Percentiles rank a stretch among this genome's conserved stretches.
These are phyloP conservation scores for Dryococelus australis DNA, from an alignment of 2,888 invertebrate species.

Conservation along the genomic window DNA sequence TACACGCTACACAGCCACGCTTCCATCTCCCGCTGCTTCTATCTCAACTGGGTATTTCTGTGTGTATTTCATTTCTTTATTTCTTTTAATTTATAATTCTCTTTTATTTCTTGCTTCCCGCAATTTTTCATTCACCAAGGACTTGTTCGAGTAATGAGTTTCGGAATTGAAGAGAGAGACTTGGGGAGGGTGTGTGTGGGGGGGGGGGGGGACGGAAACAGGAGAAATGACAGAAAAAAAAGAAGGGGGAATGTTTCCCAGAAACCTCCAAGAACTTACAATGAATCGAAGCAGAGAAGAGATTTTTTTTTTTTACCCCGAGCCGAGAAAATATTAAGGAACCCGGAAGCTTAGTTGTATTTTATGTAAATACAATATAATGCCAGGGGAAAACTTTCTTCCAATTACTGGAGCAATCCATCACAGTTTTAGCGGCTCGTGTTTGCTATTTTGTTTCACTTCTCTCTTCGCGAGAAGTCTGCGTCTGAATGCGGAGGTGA, in stretches of 20 bases:
- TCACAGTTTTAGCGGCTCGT: constrained; percentile 29
- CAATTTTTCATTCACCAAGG: constrained; percentile 39
- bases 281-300: constrained; percentile 25
- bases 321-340: constrained; percentile 19
- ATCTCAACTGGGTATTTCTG: constrained; percentile 26
- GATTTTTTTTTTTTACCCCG: not conserved
- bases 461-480: not conserved
- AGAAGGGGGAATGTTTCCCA: constrained; percentile 11
- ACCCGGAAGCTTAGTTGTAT: constrained; percentile 29
- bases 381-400: constrained; percentile 25
- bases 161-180: constrained; percentile 31
- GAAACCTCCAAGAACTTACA: constrained; percentile 28
- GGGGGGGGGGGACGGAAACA: not conserved
- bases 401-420: constrained; percentile 38
- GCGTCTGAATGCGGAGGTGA: not conserved
- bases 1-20: not conserved
- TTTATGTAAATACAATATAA: constrained; percentile 42
- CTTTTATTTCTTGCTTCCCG: constrained; percentile 31
- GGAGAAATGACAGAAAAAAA: constrained; percentile 31
- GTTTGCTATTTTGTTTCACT: constrained; percentile 17
- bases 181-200: not conserved
- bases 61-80: constrained; percentile 37
- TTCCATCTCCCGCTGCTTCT: not conserved
- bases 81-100: constrained; percentile 38
- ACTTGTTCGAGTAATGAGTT: constrained; percentile 39